These are phyloP conservation scores for Apomyelois bistriatella DNA, from an alignment of 2,888 invertebrate genomes.

Conservation along the genomic window DNA sequence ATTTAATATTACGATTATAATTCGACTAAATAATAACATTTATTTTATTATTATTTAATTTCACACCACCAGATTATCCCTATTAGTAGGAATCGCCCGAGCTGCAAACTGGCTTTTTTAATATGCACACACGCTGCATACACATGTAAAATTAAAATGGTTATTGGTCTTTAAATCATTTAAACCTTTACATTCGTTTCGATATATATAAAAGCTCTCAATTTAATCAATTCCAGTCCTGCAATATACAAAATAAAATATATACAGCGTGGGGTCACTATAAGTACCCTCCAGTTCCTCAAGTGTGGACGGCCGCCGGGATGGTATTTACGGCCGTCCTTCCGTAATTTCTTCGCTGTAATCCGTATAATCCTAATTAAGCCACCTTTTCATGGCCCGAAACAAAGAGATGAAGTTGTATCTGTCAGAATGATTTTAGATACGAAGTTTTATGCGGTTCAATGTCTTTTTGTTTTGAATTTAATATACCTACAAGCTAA, in stretches of 20 bases:
- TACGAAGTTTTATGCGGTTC: neutral
- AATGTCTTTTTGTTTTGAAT: neutral
- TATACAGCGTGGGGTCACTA: conserved; percentile 6
- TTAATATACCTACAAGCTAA: too few relatives aligned
- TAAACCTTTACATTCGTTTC: too few relatives aligned
- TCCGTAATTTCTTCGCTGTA: conserved; percentile 19
- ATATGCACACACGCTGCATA: too few relatives aligned
- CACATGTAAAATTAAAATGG: too few relatives aligned
- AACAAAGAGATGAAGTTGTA: conserved; percentile 11
- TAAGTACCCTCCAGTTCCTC: conserved; percentile 9
- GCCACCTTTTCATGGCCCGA: conserved; percentile 19
- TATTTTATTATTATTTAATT: too few relatives aligned
- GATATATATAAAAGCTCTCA: neutral
- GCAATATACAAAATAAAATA: neutral
- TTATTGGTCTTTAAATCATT: too few relatives aligned
- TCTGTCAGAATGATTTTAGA: neutral
- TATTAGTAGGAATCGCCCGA: too few relatives aligned
- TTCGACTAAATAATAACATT: too few relatives aligned
- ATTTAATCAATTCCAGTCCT: conserved; percentile 1
- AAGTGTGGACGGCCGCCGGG: conserved; percentile 16
- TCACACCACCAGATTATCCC: too few relatives aligned
- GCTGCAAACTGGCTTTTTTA: too few relatives aligned
- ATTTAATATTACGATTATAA: too few relatives aligned
- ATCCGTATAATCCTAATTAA: conserved; percentile 26
- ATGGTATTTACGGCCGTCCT: conserved; percentile 21